Conservation (phyloP, 37 sponge, comb jelly and placozoan species). For the Amphimedon queenslandica region DNA sequence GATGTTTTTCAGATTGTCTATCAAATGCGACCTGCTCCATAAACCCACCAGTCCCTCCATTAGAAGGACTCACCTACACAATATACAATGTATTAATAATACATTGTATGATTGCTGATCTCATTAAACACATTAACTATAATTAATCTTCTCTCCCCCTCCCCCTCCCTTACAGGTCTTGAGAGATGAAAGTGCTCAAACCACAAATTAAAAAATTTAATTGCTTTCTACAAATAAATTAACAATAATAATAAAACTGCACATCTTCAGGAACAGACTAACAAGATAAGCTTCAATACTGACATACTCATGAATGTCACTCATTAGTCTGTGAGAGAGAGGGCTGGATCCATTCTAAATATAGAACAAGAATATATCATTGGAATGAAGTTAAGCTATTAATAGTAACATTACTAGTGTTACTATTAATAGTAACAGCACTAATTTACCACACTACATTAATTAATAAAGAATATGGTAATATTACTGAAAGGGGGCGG, state of each 20-base stretch:
- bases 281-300: conserved; percentile 89
- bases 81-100: too few species aligned
- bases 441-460: too few species aligned
- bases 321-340: conserved; percentile 21
- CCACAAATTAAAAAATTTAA: conserved; percentile 61
- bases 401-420: too few species aligned
- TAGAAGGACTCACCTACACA: not conserved
- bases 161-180: conserved; percentile 80
- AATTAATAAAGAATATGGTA: too few species aligned
- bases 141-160: too few species aligned
- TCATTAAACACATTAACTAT: too few species aligned
- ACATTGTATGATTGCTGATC: too few species aligned
- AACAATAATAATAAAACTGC: conserved; percentile 1
- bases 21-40: conserved; percentile 45
- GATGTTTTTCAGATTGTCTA: conserved; percentile 33
- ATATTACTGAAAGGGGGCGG: too few species aligned
- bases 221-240: conserved; percentile 49
- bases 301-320: conserved; percentile 74
- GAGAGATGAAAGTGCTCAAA: conserved; percentile 61
- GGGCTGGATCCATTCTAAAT: conserved; percentile 6
- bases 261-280: not conserved
- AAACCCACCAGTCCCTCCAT: conserved; percentile 24
- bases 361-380: not conserved
- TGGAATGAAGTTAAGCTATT: too few species aligned
- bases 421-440: too few species aligned